Conservation (phyloP, 2,888 invertebrate species). For the Aromia moschata region DNA sequence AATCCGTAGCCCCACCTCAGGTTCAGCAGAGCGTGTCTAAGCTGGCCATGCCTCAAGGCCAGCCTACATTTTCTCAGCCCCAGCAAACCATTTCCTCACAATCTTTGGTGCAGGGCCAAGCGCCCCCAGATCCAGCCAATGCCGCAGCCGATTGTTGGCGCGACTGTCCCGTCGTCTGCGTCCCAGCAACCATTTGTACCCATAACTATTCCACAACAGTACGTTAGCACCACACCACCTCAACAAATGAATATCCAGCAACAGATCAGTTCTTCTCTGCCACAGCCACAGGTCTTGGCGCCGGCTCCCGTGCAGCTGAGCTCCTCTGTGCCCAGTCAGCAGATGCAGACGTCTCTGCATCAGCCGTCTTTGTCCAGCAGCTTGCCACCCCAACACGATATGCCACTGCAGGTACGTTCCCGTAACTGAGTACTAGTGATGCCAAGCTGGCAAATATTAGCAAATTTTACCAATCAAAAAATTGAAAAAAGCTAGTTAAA, state of each 20-base stretch:
- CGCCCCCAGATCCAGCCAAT: slow-evolving; percentile 24
- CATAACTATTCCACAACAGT: slow-evolving; percentile 34
- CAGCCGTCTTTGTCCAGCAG: slow-evolving; percentile 29
- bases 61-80: background rate
- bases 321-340: slow-evolving; percentile 29
- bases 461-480: no score
- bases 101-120: slow-evolving; percentile 10
- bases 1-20: slow-evolving; percentile 39
- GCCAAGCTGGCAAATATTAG: no score
- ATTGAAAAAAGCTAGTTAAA: no score
- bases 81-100: slow-evolving; percentile 1
- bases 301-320: slow-evolving; percentile 26
- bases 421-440: background rate
- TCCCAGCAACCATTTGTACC: slow-evolving; percentile 36
- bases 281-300: slow-evolving; percentile 29
- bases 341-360: slow-evolving; percentile 22
- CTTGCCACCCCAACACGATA: slow-evolving; percentile 32
- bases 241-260: slow-evolving; percentile 33
- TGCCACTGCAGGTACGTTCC: slow-evolving; percentile 29
- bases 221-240: slow-evolving; percentile 27
- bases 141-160: slow-evolving; percentile 12
- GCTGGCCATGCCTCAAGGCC: slow-evolving; percentile 14
- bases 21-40: slow-evolving; percentile 25
- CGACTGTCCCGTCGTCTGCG: slow-evolving; percentile 20
- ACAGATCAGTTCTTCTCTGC: slow-evolving; percentile 30